Evolutionary conservation across 2,888 invertebrate species (phyloP), one percentile per base, ranked within the genome.

Genomic region (Yponomeuta cagnagella): DNA sequence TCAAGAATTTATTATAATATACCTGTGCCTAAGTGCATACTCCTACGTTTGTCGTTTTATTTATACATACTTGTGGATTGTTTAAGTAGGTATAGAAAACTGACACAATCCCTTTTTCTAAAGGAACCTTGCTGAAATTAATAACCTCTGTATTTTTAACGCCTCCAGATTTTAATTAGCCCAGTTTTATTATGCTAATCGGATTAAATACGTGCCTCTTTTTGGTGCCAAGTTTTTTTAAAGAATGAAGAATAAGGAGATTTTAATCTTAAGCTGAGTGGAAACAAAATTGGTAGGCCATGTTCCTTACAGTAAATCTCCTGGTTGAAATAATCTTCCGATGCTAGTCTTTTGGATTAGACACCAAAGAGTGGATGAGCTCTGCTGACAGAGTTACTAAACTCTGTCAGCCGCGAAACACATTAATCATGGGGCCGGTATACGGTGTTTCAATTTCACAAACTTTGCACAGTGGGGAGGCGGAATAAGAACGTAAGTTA

Each of bases 151-250:
- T 58, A 58, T 58, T 58, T 58, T 58, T 12, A 58, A 58, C 15
- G 52, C 52, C 15, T 58, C 3, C 10, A 10, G 52, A 10, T 52
- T 52, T 86, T 87, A 85, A 33, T 33, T 33, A 33, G 33, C 84
- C 82, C 84, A 78, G 82, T 80, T 87, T 87, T 88, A 83, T 87
- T 87, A 84, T 83, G 83, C 80, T 85, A 88, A 88, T 87, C 86
- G 81, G 88, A 87, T 88, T 88, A 86, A 80, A 82, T 87, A 84
- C 79, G 80, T 58, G 52, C 12, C 52, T 58, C 52, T 15, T 58
- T 58, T 58, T 15, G 52, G 15, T 5, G 15, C 52, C 1, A 58
- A 58, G 52, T 3, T 58, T 58, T 58, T 58, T 58, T 58, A 2
- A 58, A 33, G 33, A 5, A 33, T 33, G 5, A 58, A 58, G 52